A percentile compares a stretch with the other conserved stretches of the same genome.
These are phyloP conservation scores for Azemiops feae DNA, from an alignment of 2,113 vertebrate species.

Conservation along the genomic window DNA sequence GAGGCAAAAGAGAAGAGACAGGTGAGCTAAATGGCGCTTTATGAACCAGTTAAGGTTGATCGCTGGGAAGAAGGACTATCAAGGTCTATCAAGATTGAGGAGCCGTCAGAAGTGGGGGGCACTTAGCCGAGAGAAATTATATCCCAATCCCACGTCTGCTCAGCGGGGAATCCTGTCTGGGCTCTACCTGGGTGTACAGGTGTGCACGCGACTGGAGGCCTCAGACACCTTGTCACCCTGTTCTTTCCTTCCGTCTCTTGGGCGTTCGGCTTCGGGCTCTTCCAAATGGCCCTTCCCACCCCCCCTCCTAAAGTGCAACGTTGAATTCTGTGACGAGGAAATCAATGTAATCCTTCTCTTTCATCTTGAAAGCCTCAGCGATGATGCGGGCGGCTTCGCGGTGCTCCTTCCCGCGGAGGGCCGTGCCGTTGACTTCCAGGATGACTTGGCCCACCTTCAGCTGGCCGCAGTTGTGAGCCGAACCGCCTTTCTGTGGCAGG, in stretches of 20 bases:
- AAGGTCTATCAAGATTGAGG: rapidly evolving
- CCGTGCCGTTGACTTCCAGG: conserved; percentile 89
- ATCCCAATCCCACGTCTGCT: not conserved
- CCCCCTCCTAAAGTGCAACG: conserved; percentile 81
- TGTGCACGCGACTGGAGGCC: not conserved
- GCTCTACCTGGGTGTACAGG: not conserved
- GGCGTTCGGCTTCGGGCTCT: not conserved
- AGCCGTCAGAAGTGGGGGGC: not conserved
- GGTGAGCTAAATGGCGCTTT: not conserved
- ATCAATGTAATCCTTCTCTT: conserved; percentile 90
- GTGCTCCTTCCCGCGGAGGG: conserved; percentile 88
- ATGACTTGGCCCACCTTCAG: conserved; percentile 97
- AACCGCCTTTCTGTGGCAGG: conserved; percentile 84
- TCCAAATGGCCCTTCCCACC: not conserved
- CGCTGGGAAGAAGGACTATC: not conserved
- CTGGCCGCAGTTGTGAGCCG: conserved; percentile 92
- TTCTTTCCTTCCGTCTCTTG: too few species aligned
- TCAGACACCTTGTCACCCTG: not conserved
- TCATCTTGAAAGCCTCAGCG: conserved; percentile 95
- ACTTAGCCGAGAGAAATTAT: rapidly evolving
- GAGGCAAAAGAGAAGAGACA: not conserved
- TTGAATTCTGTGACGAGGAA: conserved; percentile 98
- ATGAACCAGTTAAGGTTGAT: not conserved
- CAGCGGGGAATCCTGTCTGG: not conserved
- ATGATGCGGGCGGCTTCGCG: conserved; percentile 90